Evolutionary conservation across 2,113 vertebrate species (phyloP).

Genomic region (Thalassoma bifasciatum): DNA sequence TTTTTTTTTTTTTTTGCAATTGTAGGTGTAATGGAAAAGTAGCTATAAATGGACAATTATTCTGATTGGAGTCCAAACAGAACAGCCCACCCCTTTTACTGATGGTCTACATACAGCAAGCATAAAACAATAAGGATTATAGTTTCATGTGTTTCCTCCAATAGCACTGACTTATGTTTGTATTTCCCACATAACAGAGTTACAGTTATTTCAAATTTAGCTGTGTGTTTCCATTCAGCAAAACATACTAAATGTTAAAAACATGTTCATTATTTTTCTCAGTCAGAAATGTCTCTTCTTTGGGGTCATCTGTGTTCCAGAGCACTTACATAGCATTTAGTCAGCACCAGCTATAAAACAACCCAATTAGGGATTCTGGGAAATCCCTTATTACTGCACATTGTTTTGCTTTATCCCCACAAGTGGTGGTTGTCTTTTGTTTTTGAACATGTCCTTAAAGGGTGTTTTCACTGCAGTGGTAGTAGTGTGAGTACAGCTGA

Average conservation of each 20-base stretch:
- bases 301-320: conserved; percentile 39
- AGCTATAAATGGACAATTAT: no score
- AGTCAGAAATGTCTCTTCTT: conserved; percentile 51
- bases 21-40: no score
- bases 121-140: no score
- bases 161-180: not conserved
- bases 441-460: conserved; percentile 3
- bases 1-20: no score
- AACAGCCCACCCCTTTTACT: no score
- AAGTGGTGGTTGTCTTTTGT: conserved; percentile 8
- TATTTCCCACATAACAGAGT: conserved; percentile 43
- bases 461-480: not conserved
- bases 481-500: conserved; percentile 22
- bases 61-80: no score
- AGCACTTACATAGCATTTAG: conserved; percentile 29
- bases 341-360: conserved; percentile 58
- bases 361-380: conserved; percentile 46
- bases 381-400: conserved; percentile 19
- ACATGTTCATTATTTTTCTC: conserved; percentile 71
- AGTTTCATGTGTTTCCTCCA: no score
- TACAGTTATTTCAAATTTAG: conserved; percentile 45
- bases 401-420: conserved; percentile 1
- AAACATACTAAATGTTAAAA: conserved; percentile 61
- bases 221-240: conserved; percentile 49
- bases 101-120: no score